Evolutionary conservation across 2,888 invertebrate genomes (phyloP).

Genomic region (Rhogogaster chlorosoma): DNA sequence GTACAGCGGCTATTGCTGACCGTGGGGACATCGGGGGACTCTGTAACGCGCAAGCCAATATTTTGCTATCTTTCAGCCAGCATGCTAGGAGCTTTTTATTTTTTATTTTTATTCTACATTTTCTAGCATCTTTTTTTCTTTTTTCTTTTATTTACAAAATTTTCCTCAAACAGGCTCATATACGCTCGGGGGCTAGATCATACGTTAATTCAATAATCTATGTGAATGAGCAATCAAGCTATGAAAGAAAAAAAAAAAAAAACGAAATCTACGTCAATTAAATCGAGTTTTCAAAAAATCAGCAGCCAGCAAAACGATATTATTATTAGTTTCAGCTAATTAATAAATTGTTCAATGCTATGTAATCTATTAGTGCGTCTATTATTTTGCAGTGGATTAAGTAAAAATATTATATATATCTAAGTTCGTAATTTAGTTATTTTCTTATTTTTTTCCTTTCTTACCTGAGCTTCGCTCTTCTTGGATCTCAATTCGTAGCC

Average conservation of each 20-base stretch:
- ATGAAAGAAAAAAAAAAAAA: too few relatives aligned
- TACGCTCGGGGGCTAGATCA: background rate
- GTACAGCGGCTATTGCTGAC: conserved; percentile 67
- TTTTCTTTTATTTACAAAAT: background rate
- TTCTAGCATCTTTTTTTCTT: background rate
- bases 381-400: background rate
- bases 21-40: conserved; percentile 74
- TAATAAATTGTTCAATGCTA: too few relatives aligned
- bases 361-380: too few relatives aligned
- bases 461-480: conserved; percentile 79
- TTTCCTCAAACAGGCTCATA: background rate
- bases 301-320: too few relatives aligned
- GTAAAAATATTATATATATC: background rate
- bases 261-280: too few relatives aligned
- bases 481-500: conserved; percentile 78
- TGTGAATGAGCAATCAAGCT: background rate
- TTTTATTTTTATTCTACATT: background rate
- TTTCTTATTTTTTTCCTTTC: background rate
- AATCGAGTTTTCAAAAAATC: too few relatives aligned
- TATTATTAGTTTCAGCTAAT: too few relatives aligned
- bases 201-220: background rate
- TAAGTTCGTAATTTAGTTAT: background rate
- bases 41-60: conserved; percentile 65
- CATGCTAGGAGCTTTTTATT: conserved; percentile 53
- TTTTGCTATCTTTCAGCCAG: conserved; percentile 53